Evolutionary conservation across 1,140 invertebrate genomes (phyloP), one percentile per base, ranked within the genome.

Genomic region (Atta colombica): DNA sequence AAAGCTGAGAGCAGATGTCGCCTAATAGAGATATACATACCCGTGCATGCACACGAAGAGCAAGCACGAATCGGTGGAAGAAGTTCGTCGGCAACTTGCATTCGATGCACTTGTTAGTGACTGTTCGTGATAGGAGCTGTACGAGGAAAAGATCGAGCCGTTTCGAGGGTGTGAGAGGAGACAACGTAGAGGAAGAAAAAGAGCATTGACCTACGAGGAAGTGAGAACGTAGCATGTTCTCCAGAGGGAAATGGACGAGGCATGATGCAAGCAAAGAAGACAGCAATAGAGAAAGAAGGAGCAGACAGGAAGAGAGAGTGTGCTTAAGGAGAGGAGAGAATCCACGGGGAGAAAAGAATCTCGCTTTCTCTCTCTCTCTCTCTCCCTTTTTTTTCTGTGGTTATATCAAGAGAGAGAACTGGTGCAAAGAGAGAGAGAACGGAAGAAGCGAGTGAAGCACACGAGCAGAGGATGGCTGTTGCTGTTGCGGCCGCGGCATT

Each of bases 401-500:
- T 18, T 35, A 71, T 71, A 82, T 66, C 55, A 63, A 75, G 55
- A 74, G 61, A 88, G 74, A 90, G 77, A 90, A 60, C 21, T 31
- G 60, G 51, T 77, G 84, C 68, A 84, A 58, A 74, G 78, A 77
- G 88, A 77, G 39, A 45, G 88, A 87, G 87, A 88, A 89, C 78
- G 88, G 91, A 91, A 89, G 88, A 77, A 85, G 71, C 85, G 87
- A 88, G 78, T 51, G 87, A 87, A 90, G 71, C 71, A 53, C 51
- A 77, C 77, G 72, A 55, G 63, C 66, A 61, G 68, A 58, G 89
- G 92, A 92, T 94, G 92, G 93, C 92, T 95, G 94, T 94, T 94
- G 93, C 93, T 94, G 94, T 94, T 94, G 94, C 93, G 94, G 92
- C 93, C 94, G 91, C 89, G 88, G 93, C 93, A 94, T 95, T 95